Evolutionary conservation across 2,113 vertebrate species (phyloP).

Genomic region (Miniopterus natalensis): DNA sequence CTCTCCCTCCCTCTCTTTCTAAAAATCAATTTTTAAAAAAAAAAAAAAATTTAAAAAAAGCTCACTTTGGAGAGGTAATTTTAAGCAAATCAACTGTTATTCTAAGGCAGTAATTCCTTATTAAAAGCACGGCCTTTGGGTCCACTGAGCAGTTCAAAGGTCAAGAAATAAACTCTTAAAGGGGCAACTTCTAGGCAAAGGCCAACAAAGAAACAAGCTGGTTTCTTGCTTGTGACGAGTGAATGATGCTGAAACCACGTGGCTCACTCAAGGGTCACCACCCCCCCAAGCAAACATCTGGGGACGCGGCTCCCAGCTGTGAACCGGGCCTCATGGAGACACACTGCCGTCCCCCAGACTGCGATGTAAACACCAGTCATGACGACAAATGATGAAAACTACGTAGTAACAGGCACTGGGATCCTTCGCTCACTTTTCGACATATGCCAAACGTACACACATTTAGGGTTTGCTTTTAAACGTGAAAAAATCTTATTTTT

Average conservation of each 20-base stretch:
- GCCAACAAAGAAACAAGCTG: neutral
- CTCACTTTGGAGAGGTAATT: neutral
- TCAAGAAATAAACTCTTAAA: neutral
- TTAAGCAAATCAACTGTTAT: neutral
- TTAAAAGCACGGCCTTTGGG: neutral
- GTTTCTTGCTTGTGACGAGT: fast-evolving
- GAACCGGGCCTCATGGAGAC: fast-evolving
- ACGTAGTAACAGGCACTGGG: neutral
- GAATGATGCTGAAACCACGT: neutral
- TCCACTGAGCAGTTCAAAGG: neutral
- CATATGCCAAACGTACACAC: neutral
- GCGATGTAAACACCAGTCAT: fast-evolving
- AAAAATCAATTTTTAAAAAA: too few relatives aligned
- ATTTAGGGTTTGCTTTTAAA: neutral
- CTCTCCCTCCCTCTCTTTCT: too few relatives aligned
- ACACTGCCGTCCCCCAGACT: fast-evolving
- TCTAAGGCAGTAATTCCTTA: neutral
- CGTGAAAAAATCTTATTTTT: neutral
- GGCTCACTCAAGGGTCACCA: neutral
- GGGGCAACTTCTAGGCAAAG: neutral
- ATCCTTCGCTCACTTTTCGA: neutral
- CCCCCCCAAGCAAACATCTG: neutral
- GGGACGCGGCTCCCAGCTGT: neutral
- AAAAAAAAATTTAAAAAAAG: too few relatives aligned
- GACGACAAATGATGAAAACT: neutral